phyloP scores from a whole-genome alignment of 2,888 invertebrate species.

The Scrobipalpa costella region DNA sequence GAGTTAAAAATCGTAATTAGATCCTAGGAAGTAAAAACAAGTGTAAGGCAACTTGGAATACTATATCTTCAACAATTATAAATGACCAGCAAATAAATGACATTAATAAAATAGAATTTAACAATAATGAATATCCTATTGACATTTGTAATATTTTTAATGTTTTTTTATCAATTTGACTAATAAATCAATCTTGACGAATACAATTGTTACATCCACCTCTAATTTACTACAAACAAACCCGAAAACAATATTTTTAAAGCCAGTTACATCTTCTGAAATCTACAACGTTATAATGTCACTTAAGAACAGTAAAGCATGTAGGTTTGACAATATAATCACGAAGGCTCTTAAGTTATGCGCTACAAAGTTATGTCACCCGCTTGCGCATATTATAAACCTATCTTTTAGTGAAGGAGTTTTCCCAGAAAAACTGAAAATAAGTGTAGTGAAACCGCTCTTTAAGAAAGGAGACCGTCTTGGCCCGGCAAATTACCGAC shows the following conservation, averaged over 20 bases:
- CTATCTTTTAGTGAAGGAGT: not conserved
- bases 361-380: not conserved
- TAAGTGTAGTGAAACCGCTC: constrained; percentile 20
- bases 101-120: constrained; percentile 10
- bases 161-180: constrained; percentile 17
- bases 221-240: not conserved
- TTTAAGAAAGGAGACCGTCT: constrained; percentile 24
- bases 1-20: constrained; percentile 21
- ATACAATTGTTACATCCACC: not conserved
- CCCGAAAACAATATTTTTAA: constrained; percentile 9
- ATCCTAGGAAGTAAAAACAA: constrained; percentile 17
- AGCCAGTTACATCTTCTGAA: not conserved
- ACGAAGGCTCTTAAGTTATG: constrained; percentile 24
- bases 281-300: constrained; percentile 20
- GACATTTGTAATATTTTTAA: constrained; percentile 9
- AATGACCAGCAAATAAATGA: constrained; percentile 4
- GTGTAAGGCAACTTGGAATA: constrained; percentile 24
- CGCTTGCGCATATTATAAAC: not conserved
- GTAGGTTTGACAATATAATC: constrained; percentile 25
- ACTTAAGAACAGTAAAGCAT: constrained; percentile 25
- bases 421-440: constrained; percentile 26
- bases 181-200: not conserved
- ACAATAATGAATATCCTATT: constrained; percentile 6
- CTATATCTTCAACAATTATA: not conserved
- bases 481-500: constrained; percentile 15